These are phyloP conservation scores for Sylvia atricapilla DNA, from an alignment of 2,113 vertebrate genomes.

Conservation along the genomic window DNA sequence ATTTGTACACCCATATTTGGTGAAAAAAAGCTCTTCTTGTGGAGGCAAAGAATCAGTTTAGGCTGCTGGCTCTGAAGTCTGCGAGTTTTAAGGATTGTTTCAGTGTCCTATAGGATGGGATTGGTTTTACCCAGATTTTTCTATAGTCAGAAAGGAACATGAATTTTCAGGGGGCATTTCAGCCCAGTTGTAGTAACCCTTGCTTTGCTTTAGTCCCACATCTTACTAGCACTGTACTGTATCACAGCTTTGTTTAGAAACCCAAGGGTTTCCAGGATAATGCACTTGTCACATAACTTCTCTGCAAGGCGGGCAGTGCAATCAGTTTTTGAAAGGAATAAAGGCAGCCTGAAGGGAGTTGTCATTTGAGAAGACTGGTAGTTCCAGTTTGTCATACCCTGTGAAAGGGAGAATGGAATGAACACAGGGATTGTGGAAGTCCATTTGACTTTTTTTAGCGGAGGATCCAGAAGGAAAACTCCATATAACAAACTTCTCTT, in stretches of 20 bases:
- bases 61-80: not conserved
- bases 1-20: not conserved
- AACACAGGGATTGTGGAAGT: not conserved
- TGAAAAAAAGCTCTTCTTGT: not conserved
- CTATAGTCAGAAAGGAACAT: not conserved
- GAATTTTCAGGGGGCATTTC: not conserved
- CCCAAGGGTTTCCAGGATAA: not conserved
- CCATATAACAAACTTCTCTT: not conserved
- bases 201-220: not conserved
- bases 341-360: not conserved
- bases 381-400: not conserved
- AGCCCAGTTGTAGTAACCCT: not conserved
- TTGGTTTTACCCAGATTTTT: not conserved
- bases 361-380: not conserved
- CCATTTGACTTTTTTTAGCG: not conserved
- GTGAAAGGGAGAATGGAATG: not conserved
- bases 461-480: not conserved
- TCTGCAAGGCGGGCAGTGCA: not conserved
- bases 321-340: not conserved
- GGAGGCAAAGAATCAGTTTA: not conserved
- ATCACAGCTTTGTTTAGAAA: not conserved
- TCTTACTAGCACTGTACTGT: not conserved
- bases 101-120: not conserved
- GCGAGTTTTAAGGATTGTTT: not conserved
- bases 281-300: not conserved